phyloP scores from a whole-genome alignment of 2,888 invertebrate species.

The Lithosia quadra region DNA sequence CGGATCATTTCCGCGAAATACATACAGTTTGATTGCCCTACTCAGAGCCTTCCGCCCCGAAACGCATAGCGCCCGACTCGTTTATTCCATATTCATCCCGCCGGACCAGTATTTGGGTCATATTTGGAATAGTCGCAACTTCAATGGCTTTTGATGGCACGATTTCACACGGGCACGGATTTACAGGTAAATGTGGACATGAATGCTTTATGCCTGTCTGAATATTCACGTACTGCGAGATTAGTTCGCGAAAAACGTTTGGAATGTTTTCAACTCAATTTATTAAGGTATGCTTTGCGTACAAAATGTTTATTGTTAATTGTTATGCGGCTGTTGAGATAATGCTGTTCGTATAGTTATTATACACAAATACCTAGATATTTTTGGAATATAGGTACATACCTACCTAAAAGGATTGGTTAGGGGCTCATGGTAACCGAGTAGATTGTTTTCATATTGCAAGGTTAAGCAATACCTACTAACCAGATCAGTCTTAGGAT shows the following conservation, averaged over 20 bases:
- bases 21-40: background rate
- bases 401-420: too few relatives aligned
- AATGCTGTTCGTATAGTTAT: background rate
- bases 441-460: too few relatives aligned
- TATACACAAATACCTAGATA: too few relatives aligned
- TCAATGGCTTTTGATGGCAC: conserved; percentile 58
- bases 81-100: conserved; percentile 47
- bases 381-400: too few relatives aligned
- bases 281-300: background rate
- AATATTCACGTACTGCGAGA: conserved; percentile 10
- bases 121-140: conserved; percentile 59
- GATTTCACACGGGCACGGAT: conserved; percentile 39
- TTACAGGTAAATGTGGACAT: conserved; percentile 36
- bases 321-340: background rate
- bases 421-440: too few relatives aligned
- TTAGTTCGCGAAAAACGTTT: conserved; percentile 5
- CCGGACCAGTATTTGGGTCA: conserved; percentile 61
- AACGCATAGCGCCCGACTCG: conserved; percentile 25
- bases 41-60: conserved; percentile 1
- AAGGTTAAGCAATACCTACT: too few relatives aligned
- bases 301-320: background rate
- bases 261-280: conserved; percentile 6
- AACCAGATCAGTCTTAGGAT: too few relatives aligned
- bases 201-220: conserved; percentile 18
- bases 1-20: background rate